Conservation (phyloP, 2,888 invertebrate species). For the Ophion ventricosus region DNA sequence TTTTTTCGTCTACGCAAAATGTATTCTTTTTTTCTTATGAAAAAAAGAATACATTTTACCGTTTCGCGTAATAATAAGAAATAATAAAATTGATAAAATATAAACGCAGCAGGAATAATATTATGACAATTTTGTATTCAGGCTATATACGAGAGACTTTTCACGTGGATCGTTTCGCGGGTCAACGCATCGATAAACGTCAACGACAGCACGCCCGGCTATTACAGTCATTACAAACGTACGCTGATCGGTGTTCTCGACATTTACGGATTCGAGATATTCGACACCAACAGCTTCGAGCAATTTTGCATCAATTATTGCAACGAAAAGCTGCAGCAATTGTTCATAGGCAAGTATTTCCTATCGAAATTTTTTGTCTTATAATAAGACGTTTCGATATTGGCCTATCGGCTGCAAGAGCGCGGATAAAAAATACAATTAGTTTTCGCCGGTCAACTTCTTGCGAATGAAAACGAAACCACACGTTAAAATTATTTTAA, state of each 20-base stretch:
- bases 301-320: slow-evolving; percentile 99
- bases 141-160: slow-evolving; percentile 97
- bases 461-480: no score
- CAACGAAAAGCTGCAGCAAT: slow-evolving; percentile 98
- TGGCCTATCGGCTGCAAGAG: no score
- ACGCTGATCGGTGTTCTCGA: slow-evolving; percentile 97
- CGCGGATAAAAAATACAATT: no score
- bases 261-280: slow-evolving; percentile 99
- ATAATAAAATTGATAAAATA: no score
- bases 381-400: background rate
- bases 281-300: slow-evolving; percentile 98
- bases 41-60: no score
- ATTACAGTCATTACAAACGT: slow-evolving; percentile 86
- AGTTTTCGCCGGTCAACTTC: no score
- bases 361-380: background rate
- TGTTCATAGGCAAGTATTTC: slow-evolving; percentile 92
- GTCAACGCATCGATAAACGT: slow-evolving; percentile 96
- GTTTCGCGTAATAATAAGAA: background rate
- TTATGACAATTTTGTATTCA: background rate
- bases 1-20: background rate
- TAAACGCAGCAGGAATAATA: no score
- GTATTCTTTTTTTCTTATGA: no score
- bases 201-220: slow-evolving; percentile 83
- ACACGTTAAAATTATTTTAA: no score
- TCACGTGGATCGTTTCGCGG: slow-evolving; percentile 96